Evolutionary conservation across 1,140 invertebrate genomes (phyloP).

Genomic region (Macrostomum lignano): DNA sequence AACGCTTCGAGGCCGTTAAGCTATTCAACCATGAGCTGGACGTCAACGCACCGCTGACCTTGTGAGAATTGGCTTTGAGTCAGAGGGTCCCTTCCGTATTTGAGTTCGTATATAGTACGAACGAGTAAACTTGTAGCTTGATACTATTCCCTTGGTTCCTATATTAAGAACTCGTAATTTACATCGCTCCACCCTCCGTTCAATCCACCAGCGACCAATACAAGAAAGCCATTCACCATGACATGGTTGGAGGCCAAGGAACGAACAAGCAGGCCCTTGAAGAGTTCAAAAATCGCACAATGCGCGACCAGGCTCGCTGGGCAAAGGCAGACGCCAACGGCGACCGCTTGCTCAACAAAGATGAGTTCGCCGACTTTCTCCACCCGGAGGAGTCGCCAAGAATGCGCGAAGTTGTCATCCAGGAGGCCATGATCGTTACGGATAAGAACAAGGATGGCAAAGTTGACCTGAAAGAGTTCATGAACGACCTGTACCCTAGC

Average conservation of each 20-base stretch:
- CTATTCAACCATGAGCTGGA: not conserved
- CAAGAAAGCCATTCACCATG: constrained; percentile 36
- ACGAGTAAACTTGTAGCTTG: not conserved
- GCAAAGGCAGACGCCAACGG: constrained; percentile 17
- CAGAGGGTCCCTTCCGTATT: not conserved
- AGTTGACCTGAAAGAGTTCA: constrained; percentile 38
- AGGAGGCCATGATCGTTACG: constrained; percentile 81
- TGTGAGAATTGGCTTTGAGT: not conserved
- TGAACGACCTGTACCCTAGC: constrained; percentile 11
- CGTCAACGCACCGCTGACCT: not conserved
- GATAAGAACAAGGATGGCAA: constrained; percentile 71
- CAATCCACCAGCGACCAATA: constrained; percentile 48
- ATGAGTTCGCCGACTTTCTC: constrained; percentile 65
- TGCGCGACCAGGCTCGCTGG: constrained; percentile 19
- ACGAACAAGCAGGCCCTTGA: constrained; percentile 6
- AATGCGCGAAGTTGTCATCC: constrained; percentile 66
- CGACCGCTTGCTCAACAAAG: constrained; percentile 29
- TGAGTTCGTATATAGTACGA: not conserved
- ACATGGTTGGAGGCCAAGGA: constrained; percentile 10
- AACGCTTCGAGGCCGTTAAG: not conserved
- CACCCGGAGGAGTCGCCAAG: constrained; percentile 76
- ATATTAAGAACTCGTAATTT: constrained; percentile 36
- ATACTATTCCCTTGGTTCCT: not conserved
- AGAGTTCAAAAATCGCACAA: constrained; percentile 18
- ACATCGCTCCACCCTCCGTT: no score